Evolutionary conservation across 2,113 vertebrate genomes (phyloP), one percentile per base, ranked within the genome.

Genomic region (Bufo bufo): DNA sequence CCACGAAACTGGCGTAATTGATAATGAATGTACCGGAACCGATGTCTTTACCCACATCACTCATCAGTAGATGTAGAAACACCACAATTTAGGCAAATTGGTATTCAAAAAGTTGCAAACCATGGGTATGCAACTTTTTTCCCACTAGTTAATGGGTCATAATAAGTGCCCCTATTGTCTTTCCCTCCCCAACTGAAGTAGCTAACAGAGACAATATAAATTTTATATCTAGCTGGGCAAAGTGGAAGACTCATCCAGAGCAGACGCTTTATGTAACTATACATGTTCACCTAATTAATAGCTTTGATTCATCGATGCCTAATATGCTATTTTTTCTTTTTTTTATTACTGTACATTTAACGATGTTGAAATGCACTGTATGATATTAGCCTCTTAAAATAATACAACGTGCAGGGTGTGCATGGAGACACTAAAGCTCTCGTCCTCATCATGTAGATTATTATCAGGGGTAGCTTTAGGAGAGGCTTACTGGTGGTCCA

Each of bases 401-500:
- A 87, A 77, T 66, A 78, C 16, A 47, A 77, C 14, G 4, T 11
- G 19, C 33, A 33, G 65, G 52, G 43, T 88, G 66, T 88, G 56
- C 33, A 82, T 63, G 49, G 19, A 87, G 71, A 71, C 54, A 78
- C 11, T 84, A 83, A 84, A 84, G 87, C 71, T 58, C 49, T 72
- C 50, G 8, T 71, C 47, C 56, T 89, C 87, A 84, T 78, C 74
- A 69, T 65, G 72, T 45, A 84, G 71, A 89, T 84, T 54, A 89
- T 84, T 84, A 50, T 89, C 87, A 77, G 56, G 87, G 87, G 87
- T 71, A 56, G 33, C 72, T 84, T 77, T 69, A 84, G 61, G 23
- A 78, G 59, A 78, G 81, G 49, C 72, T 75, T 89, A 69, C 11
- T 71, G 85, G 86, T 69, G 82, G 88, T 89, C 84, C 87, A 89